phyloP scores from a whole-genome alignment of 92 coral and sea anemone genomes.

The Heteractis magnifica region DNA sequence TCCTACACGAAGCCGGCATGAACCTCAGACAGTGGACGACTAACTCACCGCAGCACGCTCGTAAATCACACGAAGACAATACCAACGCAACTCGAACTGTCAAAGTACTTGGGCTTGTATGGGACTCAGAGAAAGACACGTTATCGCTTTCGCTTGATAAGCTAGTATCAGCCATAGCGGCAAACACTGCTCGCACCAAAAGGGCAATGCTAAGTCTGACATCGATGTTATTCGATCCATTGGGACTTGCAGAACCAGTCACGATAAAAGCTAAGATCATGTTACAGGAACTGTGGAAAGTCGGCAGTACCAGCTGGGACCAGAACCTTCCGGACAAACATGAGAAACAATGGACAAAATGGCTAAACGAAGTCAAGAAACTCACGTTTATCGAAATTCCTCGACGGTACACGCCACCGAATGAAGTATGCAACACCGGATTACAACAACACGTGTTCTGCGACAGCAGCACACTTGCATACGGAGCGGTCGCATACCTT shows the following conservation, averaged over 20 bases:
- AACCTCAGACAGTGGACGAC: conserved; percentile 45
- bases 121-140: conserved; percentile 17
- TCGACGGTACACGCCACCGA: no score
- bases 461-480: conserved; percentile 1
- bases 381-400: no score
- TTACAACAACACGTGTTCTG: neutral
- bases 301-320: neutral
- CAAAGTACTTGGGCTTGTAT: conserved; percentile 19
- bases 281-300: conserved; percentile 2
- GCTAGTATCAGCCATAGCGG: conserved; percentile 2
- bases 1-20: conserved; percentile 33
- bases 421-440: no score
- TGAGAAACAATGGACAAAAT: no score
- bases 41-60: neutral
- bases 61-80: conserved; percentile 5
- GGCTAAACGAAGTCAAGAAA: no score
- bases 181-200: neutral
- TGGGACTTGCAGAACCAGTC: neutral
- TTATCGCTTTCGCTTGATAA: conserved; percentile 10
- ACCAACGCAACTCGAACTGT: conserved; percentile 7
- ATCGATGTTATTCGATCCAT: neutral
- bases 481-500: neutral
- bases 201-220: conserved; percentile 6
- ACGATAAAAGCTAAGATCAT: conserved; percentile 2
- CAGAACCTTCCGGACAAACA: neutral